Evolutionary conservation across 1,140 invertebrate genomes (phyloP), one percentile per base, ranked within the genome.

Genomic region (Panagrolaimus sp.): DNA sequence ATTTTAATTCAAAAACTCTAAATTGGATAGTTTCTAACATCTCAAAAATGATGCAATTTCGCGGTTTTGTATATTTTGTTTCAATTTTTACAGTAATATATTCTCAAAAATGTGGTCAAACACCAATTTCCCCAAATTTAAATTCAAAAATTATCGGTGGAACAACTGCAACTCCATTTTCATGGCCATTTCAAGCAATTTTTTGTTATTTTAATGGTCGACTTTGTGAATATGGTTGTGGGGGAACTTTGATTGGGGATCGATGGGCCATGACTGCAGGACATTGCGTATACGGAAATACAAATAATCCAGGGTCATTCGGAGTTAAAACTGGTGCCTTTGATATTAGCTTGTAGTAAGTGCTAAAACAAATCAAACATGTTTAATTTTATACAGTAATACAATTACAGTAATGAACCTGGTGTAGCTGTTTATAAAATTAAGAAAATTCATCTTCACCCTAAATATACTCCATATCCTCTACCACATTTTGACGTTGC

Each of bases 211-310:
- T 24, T n/a, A 26, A 28, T 52, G 65, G 63, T 4, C 55, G 12
- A 28, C 5, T 43, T 44, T 24, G 52, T 26, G 26, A 70, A 10
- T 43, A 73, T 52, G 43, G 38, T 3, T 90, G 89, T 71, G 89
- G 88, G 0, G 89, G 88, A 3, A 86, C 87, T 46, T 87, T 90
- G 66, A 85, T 89, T 17, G 84, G 82, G 9, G 89, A 58, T 12
- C 21, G 52, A 26, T 58, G 52, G 52, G 45, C 24, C 9, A 26
- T 67, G 38, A 48, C 52, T 3, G 45, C 65, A 1, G 52, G 52
- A 52, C 65, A 48, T 67, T 67, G 45, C 21, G 52, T 47, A 28
- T 47, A 69, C 21, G 69, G 65, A 26, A 67, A n/a, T 24, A 32
- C n/a, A 15, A 67, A 71, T 43, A 8, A 6, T 12, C 67, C 69